Evolutionary conservation across 92 coral and sea anemone species (phyloP).

Genomic region (Montipora capitata): DNA sequence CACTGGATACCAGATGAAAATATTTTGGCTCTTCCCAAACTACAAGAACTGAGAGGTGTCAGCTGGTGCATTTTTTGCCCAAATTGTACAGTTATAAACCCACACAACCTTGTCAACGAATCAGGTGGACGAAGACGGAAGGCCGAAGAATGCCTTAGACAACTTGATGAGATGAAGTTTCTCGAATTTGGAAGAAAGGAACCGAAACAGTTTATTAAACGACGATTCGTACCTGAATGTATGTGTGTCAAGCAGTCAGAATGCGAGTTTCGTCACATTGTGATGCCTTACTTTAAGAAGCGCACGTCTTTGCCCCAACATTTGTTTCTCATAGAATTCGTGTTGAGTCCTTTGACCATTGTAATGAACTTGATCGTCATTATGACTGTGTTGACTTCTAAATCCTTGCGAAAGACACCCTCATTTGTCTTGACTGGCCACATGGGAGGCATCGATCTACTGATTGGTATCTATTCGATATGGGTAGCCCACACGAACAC

Average conservation of each 20-base stretch:
- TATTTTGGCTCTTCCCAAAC: slow-evolving; percentile 74
- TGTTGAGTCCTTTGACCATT: slow-evolving; percentile 81
- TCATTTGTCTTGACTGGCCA: slow-evolving; percentile 77
- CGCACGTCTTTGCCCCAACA: slow-evolving; percentile 73
- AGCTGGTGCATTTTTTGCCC: slow-evolving; percentile 86
- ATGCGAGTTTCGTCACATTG: slow-evolving; percentile 86
- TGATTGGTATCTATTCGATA: slow-evolving; percentile 74
- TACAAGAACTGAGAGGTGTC: slow-evolving; percentile 79
- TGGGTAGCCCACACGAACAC: slow-evolving; percentile 81
- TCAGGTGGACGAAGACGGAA: slow-evolving; percentile 44
- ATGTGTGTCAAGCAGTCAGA: slow-evolving; percentile 83
- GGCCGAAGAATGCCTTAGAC: slow-evolving; percentile 66
- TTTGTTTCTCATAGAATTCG: slow-evolving; percentile 77
- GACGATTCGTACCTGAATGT: slow-evolving; percentile 77
- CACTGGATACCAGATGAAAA: slow-evolving; percentile 76
- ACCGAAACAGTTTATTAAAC: slow-evolving; percentile 70
- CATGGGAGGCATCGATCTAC: slow-evolving; percentile 71
- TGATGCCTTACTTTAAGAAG: slow-evolving; percentile 78
- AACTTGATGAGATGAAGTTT: slow-evolving; percentile 62
- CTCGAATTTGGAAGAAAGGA: slow-evolving; percentile 62
- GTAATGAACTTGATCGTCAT: slow-evolving; percentile 62
- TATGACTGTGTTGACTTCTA: slow-evolving; percentile 49
- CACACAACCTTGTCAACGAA: slow-evolving; percentile 52
- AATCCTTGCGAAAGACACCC: slow-evolving; percentile 64
- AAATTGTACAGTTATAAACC: slow-evolving; percentile 75